Percentiles rank a stretch among this genome's conserved stretches.
Conservation (phyloP, 2,113 vertebrate genomes). For the Gnathonemus echidnorhynchus region DNA sequence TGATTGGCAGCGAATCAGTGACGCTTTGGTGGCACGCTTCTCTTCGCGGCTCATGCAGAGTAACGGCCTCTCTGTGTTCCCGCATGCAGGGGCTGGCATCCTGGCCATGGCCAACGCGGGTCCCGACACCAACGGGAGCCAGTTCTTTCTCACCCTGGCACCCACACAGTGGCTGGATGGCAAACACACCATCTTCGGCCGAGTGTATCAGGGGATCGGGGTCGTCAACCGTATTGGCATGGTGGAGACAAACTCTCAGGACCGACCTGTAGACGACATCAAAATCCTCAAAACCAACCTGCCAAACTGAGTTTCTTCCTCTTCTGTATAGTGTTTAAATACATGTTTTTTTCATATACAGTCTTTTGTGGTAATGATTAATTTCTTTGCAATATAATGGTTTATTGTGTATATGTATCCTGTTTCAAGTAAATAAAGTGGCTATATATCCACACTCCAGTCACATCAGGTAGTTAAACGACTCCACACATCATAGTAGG, state of each 20-base stretch:
- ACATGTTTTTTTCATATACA: background rate
- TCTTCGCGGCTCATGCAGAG: background rate
- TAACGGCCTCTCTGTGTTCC: background rate
- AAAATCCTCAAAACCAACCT: constrained; percentile 74
- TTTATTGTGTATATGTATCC: background rate
- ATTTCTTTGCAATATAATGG: background rate
- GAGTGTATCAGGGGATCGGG: constrained; percentile 80
- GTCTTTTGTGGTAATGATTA: background rate
- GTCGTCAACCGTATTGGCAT: constrained; percentile 84
- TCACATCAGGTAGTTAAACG: background rate
- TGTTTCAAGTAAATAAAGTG: background rate
- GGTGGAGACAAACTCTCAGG: constrained; percentile 89
- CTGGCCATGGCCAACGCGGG: constrained; percentile 94
- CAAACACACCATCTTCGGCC: constrained; percentile 90
- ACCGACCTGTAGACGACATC: constrained; percentile 82
- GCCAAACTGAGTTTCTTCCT: constrained; percentile 47
- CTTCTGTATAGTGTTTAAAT: background rate
- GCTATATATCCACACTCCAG: background rate
- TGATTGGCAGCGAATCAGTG: background rate
- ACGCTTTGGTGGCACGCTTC: background rate
- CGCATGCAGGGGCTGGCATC: constrained; percentile 77
- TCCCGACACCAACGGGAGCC: constrained; percentile 89
- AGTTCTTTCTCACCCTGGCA: constrained; percentile 83
- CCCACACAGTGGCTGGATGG: constrained; percentile 90
- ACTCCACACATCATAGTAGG: background rate